Evolutionary conservation across 2,888 invertebrate species (phyloP).

Genomic region (Troides aeacus): DNA sequence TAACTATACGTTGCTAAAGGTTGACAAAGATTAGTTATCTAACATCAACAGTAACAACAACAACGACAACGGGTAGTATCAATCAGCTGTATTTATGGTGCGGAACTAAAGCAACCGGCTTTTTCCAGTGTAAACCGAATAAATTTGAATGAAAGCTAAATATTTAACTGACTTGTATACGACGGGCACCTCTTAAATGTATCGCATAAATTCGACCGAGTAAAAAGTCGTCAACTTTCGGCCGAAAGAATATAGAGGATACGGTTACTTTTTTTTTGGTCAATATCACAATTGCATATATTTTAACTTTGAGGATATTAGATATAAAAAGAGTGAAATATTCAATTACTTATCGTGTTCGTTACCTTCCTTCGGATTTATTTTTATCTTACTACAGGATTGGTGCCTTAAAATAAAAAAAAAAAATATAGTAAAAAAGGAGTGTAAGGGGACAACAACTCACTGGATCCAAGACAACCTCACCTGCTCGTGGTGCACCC

Average conservation of each 20-base stretch:
- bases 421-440: too few relatives aligned
- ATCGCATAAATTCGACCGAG: slow-evolving; percentile 73
- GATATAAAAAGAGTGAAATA: too few relatives aligned
- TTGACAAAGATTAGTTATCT: too few relatives aligned
- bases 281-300: not conserved
- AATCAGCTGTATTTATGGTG: slow-evolving; percentile 61
- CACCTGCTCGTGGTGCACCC: too few relatives aligned
- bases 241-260: slow-evolving; percentile 43
- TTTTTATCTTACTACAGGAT: too few relatives aligned
- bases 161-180: slow-evolving; percentile 74
- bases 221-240: slow-evolving; percentile 71
- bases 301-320: too few relatives aligned
- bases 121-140: slow-evolving; percentile 65
- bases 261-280: slow-evolving; percentile 26
- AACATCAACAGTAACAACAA: slow-evolving; percentile 28
- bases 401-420: too few relatives aligned
- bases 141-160: slow-evolving; percentile 71
- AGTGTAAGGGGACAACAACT: too few relatives aligned
- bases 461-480: too few relatives aligned
- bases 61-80: slow-evolving; percentile 47
- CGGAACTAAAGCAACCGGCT: slow-evolving; percentile 57
- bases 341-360: too few relatives aligned
- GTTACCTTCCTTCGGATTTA: too few relatives aligned
- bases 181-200: slow-evolving; percentile 70
- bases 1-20: too few relatives aligned